These are phyloP conservation scores for Toxotes chatareus DNA, from an alignment of 2,113 vertebrate species.

Conservation along the genomic window DNA sequence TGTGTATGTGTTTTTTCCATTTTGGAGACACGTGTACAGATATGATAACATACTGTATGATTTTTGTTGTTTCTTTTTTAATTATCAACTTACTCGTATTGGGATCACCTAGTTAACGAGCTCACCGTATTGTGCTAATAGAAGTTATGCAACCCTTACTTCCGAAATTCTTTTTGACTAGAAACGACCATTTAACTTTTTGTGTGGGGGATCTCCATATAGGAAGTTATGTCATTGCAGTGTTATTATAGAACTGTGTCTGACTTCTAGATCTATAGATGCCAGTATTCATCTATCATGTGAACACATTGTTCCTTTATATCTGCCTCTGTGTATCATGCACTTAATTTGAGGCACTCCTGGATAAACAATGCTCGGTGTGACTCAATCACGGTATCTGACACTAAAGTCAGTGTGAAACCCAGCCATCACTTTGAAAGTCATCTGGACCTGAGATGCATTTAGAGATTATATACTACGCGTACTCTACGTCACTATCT, in stretches of 20 bases:
- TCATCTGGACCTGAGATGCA: not conserved
- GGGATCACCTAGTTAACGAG: not conserved
- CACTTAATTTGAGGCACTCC: not conserved
- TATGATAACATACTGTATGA: not conserved
- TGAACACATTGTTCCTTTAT: not conserved
- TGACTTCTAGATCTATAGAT: not conserved
- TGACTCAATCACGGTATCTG: not conserved
- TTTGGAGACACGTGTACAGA: not conserved
- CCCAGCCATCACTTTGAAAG: not conserved
- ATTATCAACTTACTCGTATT: not conserved
- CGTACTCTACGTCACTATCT: constrained; percentile 5
- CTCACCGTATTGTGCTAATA: not conserved
- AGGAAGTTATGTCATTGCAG: constrained; percentile 6
- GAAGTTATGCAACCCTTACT: not conserved
- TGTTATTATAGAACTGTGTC: not conserved
- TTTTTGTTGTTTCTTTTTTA: not conserved
- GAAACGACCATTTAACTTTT: not conserved
- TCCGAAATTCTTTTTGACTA: not conserved
- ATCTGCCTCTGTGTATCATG: not conserved
- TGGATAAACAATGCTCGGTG: not conserved
- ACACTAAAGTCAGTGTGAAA: not conserved
- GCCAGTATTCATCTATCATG: not conserved
- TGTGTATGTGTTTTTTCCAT: not conserved
- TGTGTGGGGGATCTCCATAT: constrained; percentile 12
- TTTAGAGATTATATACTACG: not conserved